Evolutionary conservation across 2,888 invertebrate genomes (phyloP).

Genomic region (Petrolisthes cinctipes): DNA sequence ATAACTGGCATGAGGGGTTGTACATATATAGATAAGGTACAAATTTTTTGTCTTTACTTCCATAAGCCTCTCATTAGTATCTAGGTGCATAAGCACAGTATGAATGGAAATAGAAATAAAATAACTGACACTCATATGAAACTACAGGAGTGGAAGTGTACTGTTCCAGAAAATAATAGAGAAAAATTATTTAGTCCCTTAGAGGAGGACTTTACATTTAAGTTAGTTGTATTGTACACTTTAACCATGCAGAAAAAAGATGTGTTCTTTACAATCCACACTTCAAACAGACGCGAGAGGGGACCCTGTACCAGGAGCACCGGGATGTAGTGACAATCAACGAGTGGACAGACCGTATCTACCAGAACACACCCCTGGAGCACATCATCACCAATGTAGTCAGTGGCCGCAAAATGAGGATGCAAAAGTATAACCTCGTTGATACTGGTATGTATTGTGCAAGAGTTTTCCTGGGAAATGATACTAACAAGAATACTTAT

Average conservation of each 20-base stretch:
- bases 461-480: no score
- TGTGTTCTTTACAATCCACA: no score
- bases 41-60: slow-evolving; percentile 9
- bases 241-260: no score
- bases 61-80: no score
- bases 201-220: no score
- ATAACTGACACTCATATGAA: background rate
- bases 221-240: no score
- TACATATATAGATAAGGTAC: slow-evolving; percentile 89
- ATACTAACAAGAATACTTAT: no score
- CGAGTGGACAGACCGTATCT: slow-evolving; percentile 94
- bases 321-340: slow-evolving; percentile 89
- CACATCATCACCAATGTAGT: slow-evolving; percentile 94
- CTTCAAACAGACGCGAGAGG: slow-evolving; percentile 81
- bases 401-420: slow-evolving; percentile 89
- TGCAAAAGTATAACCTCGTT: slow-evolving; percentile 94
- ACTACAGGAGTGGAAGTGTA: no score
- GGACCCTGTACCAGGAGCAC: slow-evolving; percentile 88
- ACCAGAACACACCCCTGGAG: slow-evolving; percentile 92
- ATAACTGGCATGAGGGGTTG: slow-evolving; percentile 93
- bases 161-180: no score
- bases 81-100: no score
- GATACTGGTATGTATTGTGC: slow-evolving; percentile 79
- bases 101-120: no score
- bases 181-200: no score